Evolutionary conservation across 2,888 invertebrate genomes (phyloP).

Genomic region (Callimorpha dominula): DNA sequence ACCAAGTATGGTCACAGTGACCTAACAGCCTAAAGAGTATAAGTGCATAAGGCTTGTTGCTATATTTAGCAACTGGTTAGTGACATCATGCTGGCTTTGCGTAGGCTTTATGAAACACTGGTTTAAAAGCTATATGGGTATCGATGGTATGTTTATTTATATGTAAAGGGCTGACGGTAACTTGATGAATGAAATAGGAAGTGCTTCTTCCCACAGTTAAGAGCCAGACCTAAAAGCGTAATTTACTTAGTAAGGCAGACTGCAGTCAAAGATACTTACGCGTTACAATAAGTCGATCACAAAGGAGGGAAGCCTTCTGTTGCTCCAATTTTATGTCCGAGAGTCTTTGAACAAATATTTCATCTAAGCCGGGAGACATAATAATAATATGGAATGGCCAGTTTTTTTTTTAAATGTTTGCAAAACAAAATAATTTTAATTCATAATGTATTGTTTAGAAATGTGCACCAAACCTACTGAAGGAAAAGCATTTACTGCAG

Average conservation of each 20-base stretch:
- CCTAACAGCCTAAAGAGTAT: slow-evolving; percentile 2
- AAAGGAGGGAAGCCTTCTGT: too few species aligned
- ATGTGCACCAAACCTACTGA: too few species aligned
- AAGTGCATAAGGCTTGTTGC: neutral
- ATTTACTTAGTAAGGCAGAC: neutral
- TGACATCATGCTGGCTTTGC: slow-evolving; percentile 39
- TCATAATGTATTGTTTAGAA: too few species aligned
- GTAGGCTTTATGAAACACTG: slow-evolving; percentile 5
- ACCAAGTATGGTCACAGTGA: slow-evolving; percentile 10
- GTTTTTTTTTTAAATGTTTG: too few species aligned
- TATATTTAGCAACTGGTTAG: slow-evolving; percentile 23
- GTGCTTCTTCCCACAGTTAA: neutral
- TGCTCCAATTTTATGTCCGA: too few species aligned
- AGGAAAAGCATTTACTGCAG: too few species aligned
- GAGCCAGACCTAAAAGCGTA: neutral
- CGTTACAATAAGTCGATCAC: neutral
- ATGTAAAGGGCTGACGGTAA: neutral
- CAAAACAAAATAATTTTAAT: too few species aligned
- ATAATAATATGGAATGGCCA: too few species aligned
- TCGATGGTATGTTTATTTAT: neutral
- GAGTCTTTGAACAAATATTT: too few species aligned
- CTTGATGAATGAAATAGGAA: neutral
- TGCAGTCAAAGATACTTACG: neutral
- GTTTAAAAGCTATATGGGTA: neutral
- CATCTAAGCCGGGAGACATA: too few species aligned